Conservation (phyloP, 2,113 vertebrate genomes). For the Terrapene triunguis region DNA sequence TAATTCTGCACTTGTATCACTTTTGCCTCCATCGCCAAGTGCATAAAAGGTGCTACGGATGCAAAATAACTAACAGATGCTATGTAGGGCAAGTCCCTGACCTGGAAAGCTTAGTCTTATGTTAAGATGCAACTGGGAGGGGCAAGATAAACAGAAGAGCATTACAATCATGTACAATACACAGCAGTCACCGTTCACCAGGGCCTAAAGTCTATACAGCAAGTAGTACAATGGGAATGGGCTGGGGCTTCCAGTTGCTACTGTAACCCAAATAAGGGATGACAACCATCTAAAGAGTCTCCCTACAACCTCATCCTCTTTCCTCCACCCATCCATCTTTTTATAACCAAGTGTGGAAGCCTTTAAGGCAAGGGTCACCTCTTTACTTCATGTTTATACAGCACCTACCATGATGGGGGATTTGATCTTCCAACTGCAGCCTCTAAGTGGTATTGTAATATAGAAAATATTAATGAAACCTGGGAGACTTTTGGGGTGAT, state of each 20-base stretch:
- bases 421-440: background rate
- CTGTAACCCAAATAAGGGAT: too few relatives aligned
- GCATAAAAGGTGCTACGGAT: accelerated
- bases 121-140: accelerated
- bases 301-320: background rate
- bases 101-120: background rate
- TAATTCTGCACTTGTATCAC: background rate
- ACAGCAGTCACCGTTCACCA: background rate
- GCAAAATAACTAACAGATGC: background rate
- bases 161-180: background rate
- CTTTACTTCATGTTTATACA: background rate
- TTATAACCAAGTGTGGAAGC: background rate
- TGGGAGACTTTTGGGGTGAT: background rate
- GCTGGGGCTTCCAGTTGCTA: too few relatives aligned
- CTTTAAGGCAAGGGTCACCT: background rate
- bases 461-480: background rate
- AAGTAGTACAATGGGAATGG: background rate
- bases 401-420: background rate
- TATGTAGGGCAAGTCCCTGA: accelerated
- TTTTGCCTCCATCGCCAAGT: background rate
- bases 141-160: background rate
- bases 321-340: background rate
- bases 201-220: background rate
- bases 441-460: background rate
- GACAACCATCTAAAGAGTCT: too few relatives aligned